Base-by-base conservation (phyloP, 2,888 invertebrate species). In the Platynereis dumerilii region DNA sequence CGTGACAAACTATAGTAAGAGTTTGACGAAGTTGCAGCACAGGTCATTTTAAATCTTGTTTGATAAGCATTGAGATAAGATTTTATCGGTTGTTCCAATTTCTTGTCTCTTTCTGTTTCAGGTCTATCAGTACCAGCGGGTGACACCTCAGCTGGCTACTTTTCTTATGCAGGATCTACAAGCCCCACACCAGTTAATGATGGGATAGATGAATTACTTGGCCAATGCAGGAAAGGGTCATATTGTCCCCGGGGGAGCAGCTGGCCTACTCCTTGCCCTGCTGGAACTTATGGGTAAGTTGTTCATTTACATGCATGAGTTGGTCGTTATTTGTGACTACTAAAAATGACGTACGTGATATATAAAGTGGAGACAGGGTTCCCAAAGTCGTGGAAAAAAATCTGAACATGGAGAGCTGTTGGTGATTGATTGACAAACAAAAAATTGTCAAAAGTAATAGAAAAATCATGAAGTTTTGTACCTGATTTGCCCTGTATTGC, bases 211-310 rank as follows among this genome's bases (percentile, higher is more conserved):
- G 55, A 65, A 0, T 60, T 73, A 29, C 68, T 63, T n/a, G 82
- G 82, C 1, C 67, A 76, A 15, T 82, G 82, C 72, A 77, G 77
- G 0, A 76, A 76, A 57, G 82, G 82, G 0, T 75, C 69, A 68
- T 82, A 80, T 63, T 82, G 82, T 67, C 77, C 75, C 2, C 71
- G 72, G 59, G 78, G 75, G 12, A 74, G 76, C 24, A 60, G 69
- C 15, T 62, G 67, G 10, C 78, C 78, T 7, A 72, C 60, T 10
- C 75, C 80, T 1, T 81, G 81, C 60, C 79, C 79, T 2, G 67
- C 71, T 12, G 81, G 81, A 53, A 81, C 78, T 2, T 80, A 78
- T 65, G 79, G 79, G 79, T 80, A 72, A 69, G 72, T 42, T 28
- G 2, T 58, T 42, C 42, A 42, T 42, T 42, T 42, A 12, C 15